Base-by-base conservation (phyloP, 2,888 invertebrate species). In the Cheilosia impressa region DNA sequence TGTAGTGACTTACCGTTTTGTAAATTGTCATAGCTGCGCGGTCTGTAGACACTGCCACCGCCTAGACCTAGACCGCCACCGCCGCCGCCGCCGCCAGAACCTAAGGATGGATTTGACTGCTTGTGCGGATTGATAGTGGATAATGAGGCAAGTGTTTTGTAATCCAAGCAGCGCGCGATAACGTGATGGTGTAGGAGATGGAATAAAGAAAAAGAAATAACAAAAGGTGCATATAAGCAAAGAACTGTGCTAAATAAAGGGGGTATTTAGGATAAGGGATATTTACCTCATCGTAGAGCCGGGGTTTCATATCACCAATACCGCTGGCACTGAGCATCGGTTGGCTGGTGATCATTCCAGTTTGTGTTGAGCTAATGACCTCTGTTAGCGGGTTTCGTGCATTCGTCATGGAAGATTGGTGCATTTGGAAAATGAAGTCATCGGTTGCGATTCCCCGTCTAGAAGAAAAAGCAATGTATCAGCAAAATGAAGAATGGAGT, bases 381-480 rank as follows among this genome's bases (percentile, higher is more conserved):
- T 92, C 91, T 87, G 92, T 92, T 9, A 92, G 88, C 43, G 91
- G 92, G 87, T 91, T 92, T 27, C 91, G 90, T 71, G 91, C 89
- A 87, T 91, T 92, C 69, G 90, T 89, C 85, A 90, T 90, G 41
- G 85, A 80, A 68, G 89, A 88, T 76, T 90, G 89, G 85, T 92
- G 92, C 91, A 94, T 94, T 91, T 95, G 95, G 62, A 94, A 93
- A 89, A 94, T 93, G 90, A 94, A 95, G 89, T 95, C 95, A 82
- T 95, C 95, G 66, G 95, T 95, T 68, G 95, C 95, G 79, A 95
- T 91, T 72, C 96, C 96, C 91, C 96, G 93, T 88, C 96, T 95
- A 88, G 19, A 69, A 65, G 77, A 85, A 77, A 88, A 27, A 57
- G 43, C 27, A 19, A 41, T 17, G 17, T 27, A 17, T 9, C 4